Base-by-base conservation (phyloP, 2,797 vertebrate species). In the Micromesistius poutassou region DNA sequence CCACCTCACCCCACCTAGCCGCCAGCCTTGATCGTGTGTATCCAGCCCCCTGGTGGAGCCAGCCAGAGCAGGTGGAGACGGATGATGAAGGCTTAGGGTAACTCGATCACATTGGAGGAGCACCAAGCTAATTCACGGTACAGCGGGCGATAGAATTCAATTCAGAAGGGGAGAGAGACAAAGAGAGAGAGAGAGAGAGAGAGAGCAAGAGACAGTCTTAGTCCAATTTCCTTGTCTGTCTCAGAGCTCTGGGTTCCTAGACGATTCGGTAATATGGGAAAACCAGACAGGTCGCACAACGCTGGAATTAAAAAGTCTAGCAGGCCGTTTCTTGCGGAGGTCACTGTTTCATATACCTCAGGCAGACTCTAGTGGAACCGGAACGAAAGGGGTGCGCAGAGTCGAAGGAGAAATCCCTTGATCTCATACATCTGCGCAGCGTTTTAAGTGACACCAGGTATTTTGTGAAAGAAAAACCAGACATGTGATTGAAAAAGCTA, bases 201-300 rank as follows among this genome's bases (percentile, higher is more conserved):
- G 75, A 68, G 35, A 82, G 80, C 85, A 76, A 75, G 74, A 79
- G 78, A 75, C 76, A 79, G 73, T 76, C 77, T 30, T 77, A 84
- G 85, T 82, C 81, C 78, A 85, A 89, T 87, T 88, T 87, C 85
- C 88, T 84, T 19, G 78, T 83, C 87, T 87, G 84, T 85, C 86
- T 87, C 72, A 9, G 40, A 2, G 50, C 79, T 80, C 6, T 8
- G 86, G 77, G 71, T 82, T 90, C 79, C 83, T 85, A 89, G 89
- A 89, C 85, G 0, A 73, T 88, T 86, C 19, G 80, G 76, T 85
- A 80, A 79, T 83, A 70, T 33, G 68, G 81, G 76, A 79, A 82
- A 81, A 87, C 74, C 79, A 84, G 77, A 71, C 42, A 30, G 78
- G 72, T 76, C 79, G 76, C 77, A 80, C 31, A 72, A 62, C 5